Conservation (phyloP, 2,888 invertebrate genomes). For the Sericinus montela region DNA sequence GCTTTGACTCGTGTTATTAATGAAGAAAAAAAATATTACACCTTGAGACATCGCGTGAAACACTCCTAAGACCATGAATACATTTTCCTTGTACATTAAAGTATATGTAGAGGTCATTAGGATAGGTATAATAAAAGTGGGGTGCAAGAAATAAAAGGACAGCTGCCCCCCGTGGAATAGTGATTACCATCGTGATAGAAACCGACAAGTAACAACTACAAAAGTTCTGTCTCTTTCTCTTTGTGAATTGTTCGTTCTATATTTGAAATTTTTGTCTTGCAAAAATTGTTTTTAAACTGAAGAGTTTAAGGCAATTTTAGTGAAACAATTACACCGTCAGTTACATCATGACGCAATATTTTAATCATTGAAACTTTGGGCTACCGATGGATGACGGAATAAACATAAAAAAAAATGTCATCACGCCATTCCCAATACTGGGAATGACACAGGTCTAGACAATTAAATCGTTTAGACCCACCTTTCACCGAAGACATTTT, state of each 20-base stretch:
- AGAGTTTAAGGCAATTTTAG: too few species aligned
- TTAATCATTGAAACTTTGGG: too few species aligned
- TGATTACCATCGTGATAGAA: conserved; percentile 44
- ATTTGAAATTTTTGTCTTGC: too few species aligned
- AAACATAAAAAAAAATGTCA: too few species aligned
- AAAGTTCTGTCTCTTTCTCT: conserved; percentile 1
- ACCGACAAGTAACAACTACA: conserved; percentile 7
- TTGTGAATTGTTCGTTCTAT: not conserved
- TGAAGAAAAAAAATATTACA: conserved; percentile 5
- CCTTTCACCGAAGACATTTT: too few species aligned
- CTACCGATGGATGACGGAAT: too few species aligned
- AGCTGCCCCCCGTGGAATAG: conserved; percentile 47
- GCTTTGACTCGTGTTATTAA: conserved; percentile 1
- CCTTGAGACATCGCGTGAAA: conserved; percentile 13
- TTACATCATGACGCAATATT: too few species aligned
- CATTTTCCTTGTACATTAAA: conserved; percentile 24
- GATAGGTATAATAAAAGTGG: conserved; percentile 36
- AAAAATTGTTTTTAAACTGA: too few species aligned
- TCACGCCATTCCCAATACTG: too few species aligned
- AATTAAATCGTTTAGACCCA: too few species aligned
- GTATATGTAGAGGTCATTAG: conserved; percentile 34
- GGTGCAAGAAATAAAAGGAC: conserved; percentile 39
- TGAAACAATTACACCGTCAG: too few species aligned
- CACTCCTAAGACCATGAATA: conserved; percentile 12
- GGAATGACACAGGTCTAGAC: too few species aligned